Conservation (phyloP, 1,140 invertebrate species). For the Neodiprion lecontei region DNA sequence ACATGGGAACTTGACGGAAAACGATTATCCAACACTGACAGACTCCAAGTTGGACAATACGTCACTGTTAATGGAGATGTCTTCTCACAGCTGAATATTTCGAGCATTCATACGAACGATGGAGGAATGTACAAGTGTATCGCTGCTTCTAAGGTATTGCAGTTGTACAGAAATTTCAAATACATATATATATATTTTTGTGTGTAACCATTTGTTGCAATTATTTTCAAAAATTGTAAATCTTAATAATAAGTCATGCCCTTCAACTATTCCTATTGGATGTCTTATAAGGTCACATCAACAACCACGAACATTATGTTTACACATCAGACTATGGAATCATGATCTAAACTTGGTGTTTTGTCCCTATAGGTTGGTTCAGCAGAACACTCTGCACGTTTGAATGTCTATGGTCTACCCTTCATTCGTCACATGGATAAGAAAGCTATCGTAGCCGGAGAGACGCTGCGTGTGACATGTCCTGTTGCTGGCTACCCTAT, state of each 20-base stretch:
- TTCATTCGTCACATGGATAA: conserved; percentile 93
- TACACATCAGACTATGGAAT: no score
- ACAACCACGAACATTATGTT: no score
- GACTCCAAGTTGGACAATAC: conserved; percentile 84
- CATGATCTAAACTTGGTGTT: not conserved
- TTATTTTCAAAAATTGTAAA: not conserved
- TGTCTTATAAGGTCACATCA: no score
- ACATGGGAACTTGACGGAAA: conserved; percentile 93
- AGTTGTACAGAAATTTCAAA: conserved; percentile 9
- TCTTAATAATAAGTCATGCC: no score
- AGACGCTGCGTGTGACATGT: conserved; percentile 87
- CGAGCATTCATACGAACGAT: conserved; percentile 89
- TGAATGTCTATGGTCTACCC: conserved; percentile 92
- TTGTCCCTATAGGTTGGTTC: conserved; percentile 72
- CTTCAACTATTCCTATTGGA: no score
- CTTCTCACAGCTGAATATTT: conserved; percentile 93
- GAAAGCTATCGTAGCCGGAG: conserved; percentile 92
- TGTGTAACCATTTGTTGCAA: not conserved
- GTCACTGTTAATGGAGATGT: conserved; percentile 90
- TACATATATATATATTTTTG: not conserved
- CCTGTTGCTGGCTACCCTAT: conserved; percentile 95
- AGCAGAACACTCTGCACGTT: conserved; percentile 83
- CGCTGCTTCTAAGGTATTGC: conserved; percentile 81
- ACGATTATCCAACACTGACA: conserved; percentile 81
- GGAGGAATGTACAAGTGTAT: conserved; percentile 93